Conservation (phyloP, 2,113 vertebrate genomes). For the Bombycilla garrulus region DNA sequence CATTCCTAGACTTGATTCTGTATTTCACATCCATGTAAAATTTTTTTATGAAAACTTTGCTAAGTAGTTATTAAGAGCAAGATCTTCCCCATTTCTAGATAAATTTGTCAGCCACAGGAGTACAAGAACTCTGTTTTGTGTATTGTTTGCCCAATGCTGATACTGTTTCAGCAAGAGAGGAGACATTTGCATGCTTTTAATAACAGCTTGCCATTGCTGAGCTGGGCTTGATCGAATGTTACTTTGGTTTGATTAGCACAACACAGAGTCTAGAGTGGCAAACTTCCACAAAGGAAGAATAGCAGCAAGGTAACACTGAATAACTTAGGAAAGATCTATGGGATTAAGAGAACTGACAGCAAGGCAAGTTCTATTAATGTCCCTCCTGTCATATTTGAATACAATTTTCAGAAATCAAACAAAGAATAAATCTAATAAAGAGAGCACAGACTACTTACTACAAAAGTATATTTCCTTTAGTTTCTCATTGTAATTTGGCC, state of each 20-base stretch:
- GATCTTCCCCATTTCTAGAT: not conserved
- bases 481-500: not conserved
- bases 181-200: not conserved
- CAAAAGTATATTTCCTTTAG: not conserved
- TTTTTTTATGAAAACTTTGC: not conserved
- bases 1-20: not conserved
- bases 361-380: not conserved
- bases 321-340: not conserved
- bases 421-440: not conserved
- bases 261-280: not conserved
- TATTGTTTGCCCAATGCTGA: not conserved
- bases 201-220: not conserved
- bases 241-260: not conserved
- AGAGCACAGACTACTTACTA: not conserved
- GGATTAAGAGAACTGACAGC: not conserved
- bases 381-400: not conserved
- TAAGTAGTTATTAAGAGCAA: not conserved
- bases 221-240: not conserved
- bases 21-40: not conserved
- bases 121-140: not conserved
- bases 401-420: not conserved
- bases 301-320: not conserved
- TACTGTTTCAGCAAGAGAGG: fast-evolving
- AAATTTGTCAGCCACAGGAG: not conserved
- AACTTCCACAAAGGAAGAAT: not conserved